Base-by-base conservation (phyloP, 2,113 vertebrate genomes). In the Nannospalax galili region DNA sequence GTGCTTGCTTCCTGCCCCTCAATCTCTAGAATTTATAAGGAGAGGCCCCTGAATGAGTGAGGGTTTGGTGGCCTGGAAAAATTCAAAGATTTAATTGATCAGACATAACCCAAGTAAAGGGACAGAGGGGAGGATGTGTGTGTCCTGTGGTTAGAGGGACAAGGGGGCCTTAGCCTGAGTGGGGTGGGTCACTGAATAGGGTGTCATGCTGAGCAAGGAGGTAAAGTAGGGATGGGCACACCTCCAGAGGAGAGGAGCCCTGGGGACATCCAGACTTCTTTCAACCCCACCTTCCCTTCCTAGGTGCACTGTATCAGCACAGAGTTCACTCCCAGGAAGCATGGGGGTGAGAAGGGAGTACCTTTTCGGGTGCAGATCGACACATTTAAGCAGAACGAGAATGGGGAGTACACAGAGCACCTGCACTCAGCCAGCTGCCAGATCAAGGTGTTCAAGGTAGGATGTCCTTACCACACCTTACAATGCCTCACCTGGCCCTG, bases 281-380 rank as follows among this genome's bases (percentile, higher is more conserved):
- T 17, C 3, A 17, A 30, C 30, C 37, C 24, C 1, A 0, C 2
- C n/a, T 19, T 89, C 26, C 64, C 56, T 48, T 87, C 19, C 84
- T 96, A 99, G 99, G 99, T 99, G 35, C 99, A 99, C 97, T 99
- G 99, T 96, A 99, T 99, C 98, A 99, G 99, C 97, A 99, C 99
- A 0, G 99, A 99, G 97, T 99, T 99, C 98, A 99, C 99, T 69
- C 99, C 99, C 58, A 98, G 99, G 97, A 99, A 99, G 94, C 99
- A 99, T 0, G 99, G 99, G 4, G 99, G 99, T 3, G 99, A 99
- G 98, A 99, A 99, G 90, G 99, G 99, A 0, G 99, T 99, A 52
- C 99, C 99, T 7, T 99, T 99, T 91, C 98, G 99, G 17, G 99
- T 99, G 94, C 99, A 99, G 97, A 99, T 99, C 2, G 99, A 99